Evolutionary conservation across 2,113 vertebrate genomes (phyloP), one percentile per base, ranked within the genome.

Genomic region (Phyllostomus discolor): DNA sequence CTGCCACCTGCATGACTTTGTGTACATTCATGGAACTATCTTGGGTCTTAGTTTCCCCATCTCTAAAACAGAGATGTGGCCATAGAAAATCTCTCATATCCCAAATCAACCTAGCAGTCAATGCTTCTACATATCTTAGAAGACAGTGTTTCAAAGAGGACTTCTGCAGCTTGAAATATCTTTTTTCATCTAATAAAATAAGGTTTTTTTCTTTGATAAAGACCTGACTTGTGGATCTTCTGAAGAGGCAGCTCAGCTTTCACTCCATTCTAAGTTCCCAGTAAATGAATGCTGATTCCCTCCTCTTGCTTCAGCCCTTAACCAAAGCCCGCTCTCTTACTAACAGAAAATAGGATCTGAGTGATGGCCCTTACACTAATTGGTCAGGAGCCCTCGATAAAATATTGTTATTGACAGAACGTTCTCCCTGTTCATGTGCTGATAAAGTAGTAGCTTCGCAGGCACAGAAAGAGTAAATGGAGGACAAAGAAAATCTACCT

Each of bases 361-460:
- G 76, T 96, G 95, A 96, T 97, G 92, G 96, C 66, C 84, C 96
- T 97, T 94, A 90, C 46, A 96, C 96, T 72, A 87, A 80, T 97
- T 97, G 95, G 93, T 96, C 93, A 95, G 94, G 50, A 96, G 95
- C 93, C 86, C 85, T 69, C 89, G 91, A 95, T 93, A 96, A 95
- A 98, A 98, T 92, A 97, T 87, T 96, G 89, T 95, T 96, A 91
- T 96, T 98, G 97, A 97, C 93, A 90, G 96, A 87, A 95, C 64
- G 33, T 24, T 76, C 91, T 95, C 91, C 54, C 26, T 93, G 96
- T 96, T 82, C 81, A 31, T 62, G 41, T 35, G 46, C 38, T 96
- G 79, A 96, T 92, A 72, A 81, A 97, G 96, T 79, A 97, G 96
- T 79, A 93, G 66, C 79, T 98, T 97, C 90, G 95, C 43, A 95